A percentile compares a stretch with the other conserved stretches of the same genome.
Conservation (phyloP, 2,113 vertebrate genomes). For the Nannospalax galili region DNA sequence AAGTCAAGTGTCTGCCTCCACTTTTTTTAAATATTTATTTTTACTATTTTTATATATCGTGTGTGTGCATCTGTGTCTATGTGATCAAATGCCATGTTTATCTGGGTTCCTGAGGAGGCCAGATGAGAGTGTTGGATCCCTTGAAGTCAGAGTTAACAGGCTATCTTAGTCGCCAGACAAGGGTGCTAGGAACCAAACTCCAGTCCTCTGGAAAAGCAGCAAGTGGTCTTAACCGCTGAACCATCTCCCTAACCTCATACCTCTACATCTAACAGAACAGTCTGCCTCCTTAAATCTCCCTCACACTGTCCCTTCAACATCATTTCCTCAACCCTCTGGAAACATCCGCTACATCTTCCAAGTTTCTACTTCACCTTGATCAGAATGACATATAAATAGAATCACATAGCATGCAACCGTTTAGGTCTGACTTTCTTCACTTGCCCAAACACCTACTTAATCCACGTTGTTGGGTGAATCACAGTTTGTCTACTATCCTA, state of each 20-base stretch:
- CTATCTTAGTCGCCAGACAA: background rate
- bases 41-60: too few relatives aligned
- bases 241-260: background rate
- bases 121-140: background rate
- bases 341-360: background rate
- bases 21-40: too few relatives aligned
- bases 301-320: background rate
- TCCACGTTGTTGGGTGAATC: accelerated
- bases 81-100: too few relatives aligned
- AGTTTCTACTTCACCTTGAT: background rate
- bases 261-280: background rate
- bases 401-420: background rate
- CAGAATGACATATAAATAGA: background rate
- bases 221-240: background rate
- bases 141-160: background rate
- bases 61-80: too few relatives aligned
- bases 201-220: background rate
- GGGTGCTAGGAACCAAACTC: background rate
- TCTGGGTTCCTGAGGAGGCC: background rate
- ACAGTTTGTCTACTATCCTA: background rate
- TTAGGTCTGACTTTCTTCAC: background rate
- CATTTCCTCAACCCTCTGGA: background rate
- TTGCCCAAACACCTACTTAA: background rate
- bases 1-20: too few relatives aligned
- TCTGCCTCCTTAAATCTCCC: background rate